Evolutionary conservation across 2,797 vertebrate genomes (phyloP), one percentile per base, ranked within the genome.

Genomic region (Clamator glandarius): DNA sequence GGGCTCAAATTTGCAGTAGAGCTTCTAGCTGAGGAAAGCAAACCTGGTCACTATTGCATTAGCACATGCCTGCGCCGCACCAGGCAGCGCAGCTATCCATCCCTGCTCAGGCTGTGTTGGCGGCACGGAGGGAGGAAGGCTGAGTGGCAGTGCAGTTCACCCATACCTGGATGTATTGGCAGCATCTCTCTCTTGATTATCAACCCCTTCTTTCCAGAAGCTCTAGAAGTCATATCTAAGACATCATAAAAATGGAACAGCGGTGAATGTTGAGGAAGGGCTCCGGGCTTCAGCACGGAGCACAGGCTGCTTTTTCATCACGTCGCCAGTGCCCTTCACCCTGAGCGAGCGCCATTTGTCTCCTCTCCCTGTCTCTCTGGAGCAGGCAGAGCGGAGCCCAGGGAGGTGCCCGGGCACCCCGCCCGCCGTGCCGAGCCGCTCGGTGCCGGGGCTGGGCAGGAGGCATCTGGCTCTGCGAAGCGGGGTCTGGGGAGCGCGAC

Each of bases 291-390:
- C 59, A 16, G 78, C 81, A 77, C 61, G 67, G 62, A 52, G 85
- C 81, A 64, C 42, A 54, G 76, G 50, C 74, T 86, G 84, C 63
- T 89, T 66, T 74, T 92, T 70, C 73, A 54, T 90, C 85, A n/a
- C 19, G 58, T 59, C 48, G 54, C 69, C 75, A 11, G 74, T 63
- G 90, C 58, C 86, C 87, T 92, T 95, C 89, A 79, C 88, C 81
- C 82, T 66, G 88, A 83, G 77, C 2, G 35, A 91, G 89, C 48
- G 5, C 61, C 79, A 54, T 92, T 89, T 41, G 35, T 77, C 63
- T 93, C 84, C 55, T 25, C 6, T 44, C 74, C 33, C 55, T 41
- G 77, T 36, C 25, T 2, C 50, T 68, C 8, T 2, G 16, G 24
- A 66, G 58, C 21, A 7, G 2, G 33, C 74, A 72, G 79, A 68